phyloP scores from a whole-genome alignment of 2,113 vertebrate species.

The Crotalus horridus region DNA sequence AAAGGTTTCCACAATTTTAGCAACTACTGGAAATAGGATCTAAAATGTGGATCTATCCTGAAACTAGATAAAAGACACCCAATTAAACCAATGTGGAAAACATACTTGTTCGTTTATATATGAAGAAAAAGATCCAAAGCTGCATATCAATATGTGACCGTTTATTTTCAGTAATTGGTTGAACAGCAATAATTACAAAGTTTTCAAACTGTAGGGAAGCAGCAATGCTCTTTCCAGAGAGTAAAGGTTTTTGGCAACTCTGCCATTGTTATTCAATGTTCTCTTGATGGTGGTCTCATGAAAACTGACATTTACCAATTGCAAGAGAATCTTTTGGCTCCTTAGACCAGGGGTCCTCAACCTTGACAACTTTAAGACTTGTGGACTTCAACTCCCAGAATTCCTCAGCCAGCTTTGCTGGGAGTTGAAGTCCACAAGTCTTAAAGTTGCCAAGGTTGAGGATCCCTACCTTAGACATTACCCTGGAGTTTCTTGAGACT shows the following conservation, averaged over 20 bases:
- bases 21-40: not conserved
- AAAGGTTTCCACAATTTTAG: too few relatives aligned
- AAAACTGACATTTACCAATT: not conserved
- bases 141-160: not conserved
- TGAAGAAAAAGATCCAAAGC: not conserved
- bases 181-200: not conserved
- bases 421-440: too few relatives aligned
- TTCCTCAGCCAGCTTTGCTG: too few relatives aligned
- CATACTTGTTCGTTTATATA: not conserved
- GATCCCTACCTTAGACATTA: not conserved
- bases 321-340: not conserved
- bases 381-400: too few relatives aligned
- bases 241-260: not conserved
- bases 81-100: not conserved
- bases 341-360: not conserved
- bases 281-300: not conserved
- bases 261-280: not conserved
- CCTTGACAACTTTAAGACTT: too few relatives aligned
- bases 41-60: not conserved
- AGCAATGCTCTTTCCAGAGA: not conserved
- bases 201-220: not conserved
- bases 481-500: not conserved
- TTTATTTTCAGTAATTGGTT: not conserved
- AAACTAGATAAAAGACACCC: not conserved
- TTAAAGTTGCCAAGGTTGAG: too few relatives aligned